Conservation (phyloP, 2,113 vertebrate genomes). For the Clarias magur region DNA sequence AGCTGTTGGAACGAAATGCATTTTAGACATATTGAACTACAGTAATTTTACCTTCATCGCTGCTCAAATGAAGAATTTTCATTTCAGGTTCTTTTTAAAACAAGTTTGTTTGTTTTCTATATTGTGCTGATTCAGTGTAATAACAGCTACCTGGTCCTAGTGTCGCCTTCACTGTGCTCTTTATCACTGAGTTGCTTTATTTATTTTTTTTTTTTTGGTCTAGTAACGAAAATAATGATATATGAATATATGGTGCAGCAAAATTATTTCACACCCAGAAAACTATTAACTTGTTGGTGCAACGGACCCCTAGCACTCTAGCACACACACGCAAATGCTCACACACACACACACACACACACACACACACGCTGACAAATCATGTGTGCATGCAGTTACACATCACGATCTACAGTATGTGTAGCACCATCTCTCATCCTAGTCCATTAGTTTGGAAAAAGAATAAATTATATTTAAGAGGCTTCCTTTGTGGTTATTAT, state of each 20-base stretch:
- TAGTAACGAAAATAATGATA: background rate
- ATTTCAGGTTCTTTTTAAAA: background rate
- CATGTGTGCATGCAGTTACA: slow-evolving; percentile 67
- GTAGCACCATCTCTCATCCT: slow-evolving; percentile 56
- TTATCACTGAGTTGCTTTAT: background rate
- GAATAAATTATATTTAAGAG: slow-evolving; percentile 66
- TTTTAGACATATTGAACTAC: background rate
- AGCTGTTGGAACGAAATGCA: background rate
- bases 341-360: slow-evolving; percentile 43
- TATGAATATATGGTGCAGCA: too few species aligned
- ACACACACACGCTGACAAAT: background rate
- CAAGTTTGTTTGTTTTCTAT: background rate
- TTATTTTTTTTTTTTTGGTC: background rate
- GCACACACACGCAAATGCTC: slow-evolving; percentile 36
- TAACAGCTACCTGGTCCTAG: background rate
- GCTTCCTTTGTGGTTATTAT: background rate
- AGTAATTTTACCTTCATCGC: background rate
- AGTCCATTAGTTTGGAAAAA: slow-evolving; percentile 61
- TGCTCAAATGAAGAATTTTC: background rate
- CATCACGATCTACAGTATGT: slow-evolving; percentile 53
- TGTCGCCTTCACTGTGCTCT: background rate
- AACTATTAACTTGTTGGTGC: slow-evolving; percentile 20
- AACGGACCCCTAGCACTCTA: slow-evolving; percentile 33
- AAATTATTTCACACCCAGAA: background rate
- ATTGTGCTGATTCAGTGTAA: background rate